A percentile compares a stretch with the other conserved stretches of the same genome.
These are phyloP conservation scores for Furcifer pardalis DNA, from an alignment of 2,797 vertebrate genomes.

Conservation along the genomic window DNA sequence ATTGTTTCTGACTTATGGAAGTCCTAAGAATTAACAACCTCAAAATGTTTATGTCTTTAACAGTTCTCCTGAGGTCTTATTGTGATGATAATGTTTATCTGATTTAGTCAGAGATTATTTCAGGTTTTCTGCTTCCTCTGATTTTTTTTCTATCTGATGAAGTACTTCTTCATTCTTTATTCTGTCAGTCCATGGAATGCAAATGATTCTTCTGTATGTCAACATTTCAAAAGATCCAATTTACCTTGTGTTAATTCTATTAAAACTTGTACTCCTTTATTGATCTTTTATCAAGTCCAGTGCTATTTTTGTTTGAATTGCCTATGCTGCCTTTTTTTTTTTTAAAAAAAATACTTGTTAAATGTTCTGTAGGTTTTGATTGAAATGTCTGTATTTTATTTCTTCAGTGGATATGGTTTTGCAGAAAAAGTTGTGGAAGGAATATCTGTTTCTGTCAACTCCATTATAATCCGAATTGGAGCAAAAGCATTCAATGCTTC, in stretches of 20 bases:
- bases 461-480: constrained; percentile 94
- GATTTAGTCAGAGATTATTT: neutral
- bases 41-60: no score
- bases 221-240: no score
- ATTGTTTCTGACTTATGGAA: no score
- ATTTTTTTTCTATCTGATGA: no score
- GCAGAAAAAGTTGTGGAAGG: constrained; percentile 99
- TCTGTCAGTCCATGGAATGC: no score
- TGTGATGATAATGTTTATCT: neutral
- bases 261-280: no score
- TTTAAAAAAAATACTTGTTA: constrained; percentile 10
- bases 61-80: neutral
- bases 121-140: neutral
- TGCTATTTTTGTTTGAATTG: no score
- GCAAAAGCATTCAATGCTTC: constrained; percentile 99
- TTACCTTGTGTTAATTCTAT: no score
- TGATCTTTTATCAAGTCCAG: no score
- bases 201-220: no score
- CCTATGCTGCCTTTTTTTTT: constrained; percentile 9
- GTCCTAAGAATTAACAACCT: no score
- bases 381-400: constrained; percentile 64
- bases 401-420: constrained; percentile 95
- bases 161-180: no score
- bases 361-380: constrained; percentile 19
- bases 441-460: constrained; percentile 95